These are phyloP conservation scores for Agelas oroides DNA, from an alignment of 37 sponge, comb jelly and placozoan species.

Conservation along the genomic window DNA sequence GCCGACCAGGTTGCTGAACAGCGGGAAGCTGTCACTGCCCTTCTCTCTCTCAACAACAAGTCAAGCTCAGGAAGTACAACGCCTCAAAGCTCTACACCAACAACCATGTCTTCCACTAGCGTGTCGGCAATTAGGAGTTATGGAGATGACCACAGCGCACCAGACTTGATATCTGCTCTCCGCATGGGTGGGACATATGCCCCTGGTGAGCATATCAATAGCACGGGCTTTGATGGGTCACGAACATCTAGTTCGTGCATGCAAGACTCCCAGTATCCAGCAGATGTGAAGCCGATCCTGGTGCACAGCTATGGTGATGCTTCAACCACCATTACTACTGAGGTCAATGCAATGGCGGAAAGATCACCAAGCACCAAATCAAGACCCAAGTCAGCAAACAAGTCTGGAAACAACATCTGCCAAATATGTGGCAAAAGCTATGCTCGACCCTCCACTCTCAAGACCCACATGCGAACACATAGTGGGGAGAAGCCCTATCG, in stretches of 20 bases:
- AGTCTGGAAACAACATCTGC: conserved; percentile 72
- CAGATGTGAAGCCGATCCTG: conserved; percentile 59
- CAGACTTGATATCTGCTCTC: conserved; percentile 51
- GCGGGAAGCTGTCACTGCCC: conserved; percentile 67
- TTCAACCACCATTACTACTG: conserved; percentile 5
- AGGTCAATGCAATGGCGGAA: conserved; percentile 13
- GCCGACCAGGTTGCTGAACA: conserved; percentile 31
- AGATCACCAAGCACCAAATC: conserved; percentile 34
- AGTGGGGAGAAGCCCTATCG: conserved; percentile 96
- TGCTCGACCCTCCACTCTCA: conserved; percentile 95
- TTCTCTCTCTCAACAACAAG: conserved; percentile 50
- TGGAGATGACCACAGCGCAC: background rate
- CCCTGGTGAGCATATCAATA: conserved; percentile 43
- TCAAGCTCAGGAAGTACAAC: conserved; percentile 36
- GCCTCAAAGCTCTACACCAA: conserved; percentile 11
- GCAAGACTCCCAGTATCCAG: conserved; percentile 33
- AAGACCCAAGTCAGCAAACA: conserved; percentile 12
- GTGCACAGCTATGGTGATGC: background rate
- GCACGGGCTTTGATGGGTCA: conserved; percentile 7
- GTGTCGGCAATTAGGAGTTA: background rate
- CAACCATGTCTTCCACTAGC: conserved; percentile 28
- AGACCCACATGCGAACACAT: conserved; percentile 95
- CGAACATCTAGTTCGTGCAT: conserved; percentile 22
- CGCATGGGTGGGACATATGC: conserved; percentile 46
- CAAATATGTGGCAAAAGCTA: conserved; percentile 97